These are phyloP conservation scores for Agrilus cyanescens DNA, from an alignment of 2,888 invertebrate genomes.

Conservation along the genomic window DNA sequence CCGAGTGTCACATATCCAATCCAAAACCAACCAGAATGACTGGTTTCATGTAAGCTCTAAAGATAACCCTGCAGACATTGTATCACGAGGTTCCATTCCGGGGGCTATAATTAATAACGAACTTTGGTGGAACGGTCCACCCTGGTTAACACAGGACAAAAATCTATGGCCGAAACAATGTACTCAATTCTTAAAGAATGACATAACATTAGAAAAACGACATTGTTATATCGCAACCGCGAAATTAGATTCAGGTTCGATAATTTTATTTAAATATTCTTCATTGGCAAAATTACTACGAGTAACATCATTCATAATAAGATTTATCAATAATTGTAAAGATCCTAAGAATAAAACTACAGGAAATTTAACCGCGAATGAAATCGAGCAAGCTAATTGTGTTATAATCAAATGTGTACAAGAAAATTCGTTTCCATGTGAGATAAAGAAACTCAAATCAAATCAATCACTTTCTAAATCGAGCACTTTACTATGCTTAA, in stretches of 20 bases:
- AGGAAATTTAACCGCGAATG: background rate
- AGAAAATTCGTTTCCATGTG: background rate
- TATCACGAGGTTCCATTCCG: no score
- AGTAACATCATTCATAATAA: no score
- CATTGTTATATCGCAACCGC: background rate
- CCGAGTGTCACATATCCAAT: conserved; percentile 1
- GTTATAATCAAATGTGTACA: background rate
- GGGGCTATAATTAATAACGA: background rate
- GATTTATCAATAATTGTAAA: no score
- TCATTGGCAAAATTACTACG: no score
- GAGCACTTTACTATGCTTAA: conserved; percentile 12
- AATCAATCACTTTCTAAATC: background rate
- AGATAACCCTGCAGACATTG: no score
- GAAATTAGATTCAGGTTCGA: background rate
- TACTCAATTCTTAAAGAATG: background rate
- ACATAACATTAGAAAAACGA: background rate
- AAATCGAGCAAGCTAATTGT: background rate
- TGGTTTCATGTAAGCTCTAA: no score
- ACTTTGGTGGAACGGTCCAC: background rate
- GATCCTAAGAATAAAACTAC: no score
- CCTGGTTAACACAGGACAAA: background rate
- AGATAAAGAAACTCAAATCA: background rate
- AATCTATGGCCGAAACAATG: background rate
- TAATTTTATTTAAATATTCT: no score
- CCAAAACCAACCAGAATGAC: background rate